Evolutionary conservation across 2,113 vertebrate genomes (phyloP).

Genomic region (Salvelinus sp.): DNA sequence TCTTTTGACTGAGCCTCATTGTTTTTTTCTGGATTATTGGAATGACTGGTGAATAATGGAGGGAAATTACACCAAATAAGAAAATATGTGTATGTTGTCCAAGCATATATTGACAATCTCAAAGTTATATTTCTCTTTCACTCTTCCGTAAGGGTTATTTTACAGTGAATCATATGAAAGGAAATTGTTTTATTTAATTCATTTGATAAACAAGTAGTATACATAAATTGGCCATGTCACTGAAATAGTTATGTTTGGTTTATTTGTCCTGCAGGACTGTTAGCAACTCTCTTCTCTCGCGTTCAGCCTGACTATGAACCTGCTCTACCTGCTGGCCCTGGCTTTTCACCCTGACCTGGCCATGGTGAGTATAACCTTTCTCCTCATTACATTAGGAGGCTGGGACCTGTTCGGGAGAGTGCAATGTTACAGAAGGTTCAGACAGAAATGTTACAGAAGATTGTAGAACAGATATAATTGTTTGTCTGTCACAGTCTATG

Average conservation of each 20-base stretch:
- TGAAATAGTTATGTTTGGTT: neutral
- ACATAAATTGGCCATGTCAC: neutral
- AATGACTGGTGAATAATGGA: slow-evolving; percentile 7
- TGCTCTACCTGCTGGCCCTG: slow-evolving; percentile 41
- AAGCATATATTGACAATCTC: neutral
- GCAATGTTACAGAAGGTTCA: neutral
- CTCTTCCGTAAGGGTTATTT: neutral
- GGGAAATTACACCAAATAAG: too few species aligned
- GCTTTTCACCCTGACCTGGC: slow-evolving; percentile 24
- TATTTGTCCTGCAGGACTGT: neutral
- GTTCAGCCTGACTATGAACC: slow-evolving; percentile 24
- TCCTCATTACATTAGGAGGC: neutral
- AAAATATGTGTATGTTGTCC: neutral
- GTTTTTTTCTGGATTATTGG: slow-evolving; percentile 34
- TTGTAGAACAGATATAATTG: neutral
- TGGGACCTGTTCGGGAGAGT: neutral
- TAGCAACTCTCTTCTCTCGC: neutral
- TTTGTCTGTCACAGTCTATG: neutral
- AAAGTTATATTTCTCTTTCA: neutral
- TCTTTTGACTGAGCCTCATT: slow-evolving; percentile 31
- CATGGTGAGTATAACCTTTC: slow-evolving; percentile 46
- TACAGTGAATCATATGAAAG: neutral
- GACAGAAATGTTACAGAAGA: neutral
- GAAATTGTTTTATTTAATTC: too few species aligned
- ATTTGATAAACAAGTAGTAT: neutral